Conservation (phyloP, 2,888 invertebrate genomes). For the Apeira syringaria region DNA sequence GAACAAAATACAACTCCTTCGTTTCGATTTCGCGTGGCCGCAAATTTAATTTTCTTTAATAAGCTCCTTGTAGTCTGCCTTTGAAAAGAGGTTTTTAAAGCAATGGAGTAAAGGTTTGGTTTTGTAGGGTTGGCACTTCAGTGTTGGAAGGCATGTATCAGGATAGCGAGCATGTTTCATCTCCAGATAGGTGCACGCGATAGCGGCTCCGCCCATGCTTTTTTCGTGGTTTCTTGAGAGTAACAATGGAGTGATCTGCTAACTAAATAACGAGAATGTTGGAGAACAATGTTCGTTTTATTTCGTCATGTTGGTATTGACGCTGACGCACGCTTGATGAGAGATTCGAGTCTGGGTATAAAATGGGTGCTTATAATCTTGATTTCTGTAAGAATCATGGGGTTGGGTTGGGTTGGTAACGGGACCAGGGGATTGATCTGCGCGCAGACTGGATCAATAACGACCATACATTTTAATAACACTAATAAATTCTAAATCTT, state of each 20-base stretch:
- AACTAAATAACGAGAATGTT: slow-evolving; percentile 77
- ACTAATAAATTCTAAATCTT: no score
- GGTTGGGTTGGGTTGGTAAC: background rate
- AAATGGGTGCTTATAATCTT: slow-evolving; percentile 12
- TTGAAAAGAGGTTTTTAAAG: slow-evolving; percentile 42
- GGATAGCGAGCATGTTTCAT: slow-evolving; percentile 75
- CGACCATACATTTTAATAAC: no score
- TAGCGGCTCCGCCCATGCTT: slow-evolving; percentile 78
- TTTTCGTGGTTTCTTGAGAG: slow-evolving; percentile 78
- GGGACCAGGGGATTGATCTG: slow-evolving; percentile 12
- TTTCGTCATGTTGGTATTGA: slow-evolving; percentile 44
- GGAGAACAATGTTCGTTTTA: slow-evolving; percentile 57
- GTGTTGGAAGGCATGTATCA: slow-evolving; percentile 77
- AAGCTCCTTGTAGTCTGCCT: slow-evolving; percentile 49
- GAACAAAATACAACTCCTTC: slow-evolving; percentile 47
- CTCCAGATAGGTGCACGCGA: slow-evolving; percentile 69
- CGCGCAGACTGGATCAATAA: slow-evolving; percentile 5
- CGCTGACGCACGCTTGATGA: slow-evolving; percentile 41
- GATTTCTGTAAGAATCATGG: slow-evolving; percentile 6
- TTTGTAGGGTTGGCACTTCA: slow-evolving; percentile 33
- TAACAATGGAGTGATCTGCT: slow-evolving; percentile 82
- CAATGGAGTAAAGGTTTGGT: slow-evolving; percentile 30
- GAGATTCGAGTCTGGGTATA: slow-evolving; percentile 29
- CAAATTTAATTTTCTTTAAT: slow-evolving; percentile 83
- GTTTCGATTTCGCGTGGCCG: slow-evolving; percentile 74